These are phyloP conservation scores for Cecropterus lyciades DNA, from an alignment of 1,140 invertebrate species.

Conservation along the genomic window DNA sequence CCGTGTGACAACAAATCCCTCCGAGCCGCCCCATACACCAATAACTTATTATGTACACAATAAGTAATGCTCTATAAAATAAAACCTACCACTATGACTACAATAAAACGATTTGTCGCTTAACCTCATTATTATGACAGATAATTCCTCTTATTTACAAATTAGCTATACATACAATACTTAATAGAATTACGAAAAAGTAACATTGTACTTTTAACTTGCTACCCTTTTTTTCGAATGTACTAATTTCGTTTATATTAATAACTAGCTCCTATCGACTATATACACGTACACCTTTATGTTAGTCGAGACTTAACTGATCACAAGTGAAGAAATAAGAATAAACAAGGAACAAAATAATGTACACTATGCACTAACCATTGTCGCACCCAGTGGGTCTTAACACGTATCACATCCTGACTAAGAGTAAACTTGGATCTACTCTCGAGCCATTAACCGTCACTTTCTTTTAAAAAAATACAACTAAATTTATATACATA, in stretches of 20 bases:
- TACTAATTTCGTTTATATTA: slow-evolving; percentile 62
- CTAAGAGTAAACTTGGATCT: slow-evolving; percentile 49
- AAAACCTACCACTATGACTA: slow-evolving; percentile 80
- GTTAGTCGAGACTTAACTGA: slow-evolving; percentile 80
- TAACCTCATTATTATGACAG: slow-evolving; percentile 81
- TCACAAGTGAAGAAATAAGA: slow-evolving; percentile 75
- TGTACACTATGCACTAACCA: slow-evolving; percentile 76
- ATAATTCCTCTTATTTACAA: slow-evolving; percentile 83
- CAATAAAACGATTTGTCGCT: slow-evolving; percentile 81
- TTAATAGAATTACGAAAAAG: slow-evolving; percentile 76
- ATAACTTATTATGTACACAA: slow-evolving; percentile 74
- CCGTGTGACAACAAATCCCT: slow-evolving; percentile 35
- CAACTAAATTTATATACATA: slow-evolving; percentile 77
- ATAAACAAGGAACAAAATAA: slow-evolving; percentile 79
- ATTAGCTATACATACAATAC: slow-evolving; percentile 82
- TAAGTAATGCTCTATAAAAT: slow-evolving; percentile 71
- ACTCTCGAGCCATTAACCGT: slow-evolving; percentile 50
- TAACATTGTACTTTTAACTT: slow-evolving; percentile 82
- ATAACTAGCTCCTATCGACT: slow-evolving; percentile 56
- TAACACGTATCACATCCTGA: slow-evolving; percentile 74
- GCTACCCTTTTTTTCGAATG: slow-evolving; percentile 73
- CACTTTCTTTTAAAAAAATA: slow-evolving; percentile 47
- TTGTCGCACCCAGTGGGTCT: slow-evolving; percentile 56
- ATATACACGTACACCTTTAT: slow-evolving; percentile 67
- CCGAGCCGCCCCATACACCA: slow-evolving; percentile 51